A percentile compares a stretch with the other conserved stretches of the same genome.
These are phyloP conservation scores for Sciurus vulgaris DNA, from an alignment of 2,797 vertebrate genomes.

Conservation along the genomic window DNA sequence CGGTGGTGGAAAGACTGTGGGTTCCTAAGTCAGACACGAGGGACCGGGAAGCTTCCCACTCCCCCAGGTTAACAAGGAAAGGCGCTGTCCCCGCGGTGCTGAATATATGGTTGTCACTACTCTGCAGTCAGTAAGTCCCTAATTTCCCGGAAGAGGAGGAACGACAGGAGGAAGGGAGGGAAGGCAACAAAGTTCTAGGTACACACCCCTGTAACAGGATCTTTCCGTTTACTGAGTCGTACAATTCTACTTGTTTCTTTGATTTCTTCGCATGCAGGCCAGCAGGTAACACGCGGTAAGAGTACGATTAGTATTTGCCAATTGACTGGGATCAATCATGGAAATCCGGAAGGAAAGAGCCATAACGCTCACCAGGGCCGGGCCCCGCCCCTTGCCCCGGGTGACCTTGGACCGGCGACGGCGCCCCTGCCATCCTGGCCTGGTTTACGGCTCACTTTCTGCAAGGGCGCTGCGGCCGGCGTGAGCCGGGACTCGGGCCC, in stretches of 20 bases:
- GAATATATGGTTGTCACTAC: not conserved
- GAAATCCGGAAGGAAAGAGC: not conserved
- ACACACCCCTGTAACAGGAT: no score
- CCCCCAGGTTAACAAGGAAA: not conserved
- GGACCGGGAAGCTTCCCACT: not conserved
- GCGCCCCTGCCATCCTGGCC: not conserved
- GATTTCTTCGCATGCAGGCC: not conserved
- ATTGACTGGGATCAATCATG: not conserved
- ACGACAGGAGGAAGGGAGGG: not conserved
- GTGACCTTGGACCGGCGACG: constrained; percentile 64
- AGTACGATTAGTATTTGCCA: not conserved
- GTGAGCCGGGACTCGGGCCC: not conserved
- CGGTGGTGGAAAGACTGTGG: no score
- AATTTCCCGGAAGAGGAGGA: not conserved
- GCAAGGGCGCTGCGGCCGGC: not conserved
- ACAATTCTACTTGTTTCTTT: not conserved
- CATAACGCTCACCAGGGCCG: not conserved
- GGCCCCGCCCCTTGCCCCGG: not conserved
- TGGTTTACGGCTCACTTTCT: accelerated
- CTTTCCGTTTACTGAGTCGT: not conserved
- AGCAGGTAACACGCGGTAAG: not conserved
- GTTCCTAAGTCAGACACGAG: not conserved
- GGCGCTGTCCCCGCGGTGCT: no score
- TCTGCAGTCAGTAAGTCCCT: not conserved
- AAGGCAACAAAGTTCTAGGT: not conserved